Conservation (phyloP, 2,888 invertebrate species). For the Amblyjoppa proteus region DNA sequence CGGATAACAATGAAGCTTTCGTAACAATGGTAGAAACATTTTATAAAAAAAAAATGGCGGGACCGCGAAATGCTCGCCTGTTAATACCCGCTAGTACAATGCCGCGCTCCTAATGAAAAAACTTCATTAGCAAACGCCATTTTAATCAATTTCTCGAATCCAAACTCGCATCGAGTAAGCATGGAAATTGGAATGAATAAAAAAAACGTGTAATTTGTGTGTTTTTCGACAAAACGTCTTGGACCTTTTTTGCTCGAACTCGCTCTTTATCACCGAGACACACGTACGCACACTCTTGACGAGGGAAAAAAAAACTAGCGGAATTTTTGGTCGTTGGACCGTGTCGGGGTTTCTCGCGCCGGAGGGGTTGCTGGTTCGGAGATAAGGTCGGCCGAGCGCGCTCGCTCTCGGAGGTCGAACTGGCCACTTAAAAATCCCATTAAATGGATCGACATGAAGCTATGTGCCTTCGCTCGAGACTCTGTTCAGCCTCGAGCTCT, state of each 20-base stretch:
- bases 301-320: conserved; percentile 32
- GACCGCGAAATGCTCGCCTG: not conserved
- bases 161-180: not conserved
- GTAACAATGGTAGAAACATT: conserved; percentile 1
- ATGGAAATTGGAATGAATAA: not conserved
- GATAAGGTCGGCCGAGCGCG: conserved; percentile 42
- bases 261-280: conserved; percentile 15
- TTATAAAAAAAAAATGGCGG: not conserved
- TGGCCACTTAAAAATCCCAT: conserved; percentile 75
- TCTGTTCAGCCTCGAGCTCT: conserved; percentile 26
- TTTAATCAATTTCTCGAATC: not conserved
- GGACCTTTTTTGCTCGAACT: conserved; percentile 22
- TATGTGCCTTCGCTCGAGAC: conserved; percentile 32
- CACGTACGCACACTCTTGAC: conserved; percentile 28
- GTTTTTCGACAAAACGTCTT: not conserved
- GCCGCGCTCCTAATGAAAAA: not conserved
- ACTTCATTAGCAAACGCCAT: not conserved
- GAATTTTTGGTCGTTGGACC: conserved; percentile 42
- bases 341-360: conserved; percentile 32
- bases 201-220: not conserved
- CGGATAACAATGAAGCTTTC: conserved; percentile 1
- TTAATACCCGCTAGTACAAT: not conserved
- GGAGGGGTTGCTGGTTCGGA: conserved; percentile 48
- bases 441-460: conserved; percentile 75
- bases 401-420: conserved; percentile 30